phyloP scores from a whole-genome alignment of 2,797 vertebrate genomes.

The Cebuella pygmaea region DNA sequence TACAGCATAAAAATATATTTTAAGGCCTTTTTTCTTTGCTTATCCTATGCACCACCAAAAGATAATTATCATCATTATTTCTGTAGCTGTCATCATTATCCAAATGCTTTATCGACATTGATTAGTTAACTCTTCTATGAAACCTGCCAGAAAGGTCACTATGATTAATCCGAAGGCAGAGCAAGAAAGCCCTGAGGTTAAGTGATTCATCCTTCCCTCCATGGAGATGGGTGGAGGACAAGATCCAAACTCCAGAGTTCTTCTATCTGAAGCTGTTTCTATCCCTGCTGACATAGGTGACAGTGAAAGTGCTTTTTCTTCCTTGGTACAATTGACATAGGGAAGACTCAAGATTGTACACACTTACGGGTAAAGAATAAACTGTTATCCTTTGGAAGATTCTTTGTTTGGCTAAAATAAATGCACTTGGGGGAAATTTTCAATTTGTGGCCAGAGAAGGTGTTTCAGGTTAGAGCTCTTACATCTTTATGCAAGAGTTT shows the following conservation, averaged over 20 bases:
- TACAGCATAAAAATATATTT: not conserved
- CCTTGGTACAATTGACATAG: not conserved
- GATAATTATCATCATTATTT: slow-evolving; percentile 20
- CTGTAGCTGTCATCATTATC: slow-evolving; percentile 43
- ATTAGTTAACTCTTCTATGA: slow-evolving; percentile 44
- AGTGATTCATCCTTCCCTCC: slow-evolving; percentile 16
- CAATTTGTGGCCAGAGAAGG: not conserved
- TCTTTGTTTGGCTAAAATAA: not conserved
- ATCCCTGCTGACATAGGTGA: not conserved
- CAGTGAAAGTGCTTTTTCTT: not conserved
- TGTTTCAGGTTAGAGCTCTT: not conserved
- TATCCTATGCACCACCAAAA: not conserved
- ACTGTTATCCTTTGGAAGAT: not conserved
- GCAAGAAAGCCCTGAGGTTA: not conserved
- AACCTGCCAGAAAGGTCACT: slow-evolving; percentile 37
- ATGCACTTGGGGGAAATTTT: not conserved
- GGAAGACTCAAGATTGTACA: not conserved
- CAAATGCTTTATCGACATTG: slow-evolving; percentile 27
- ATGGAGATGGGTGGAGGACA: not conserved
- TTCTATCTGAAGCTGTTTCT: not conserved
- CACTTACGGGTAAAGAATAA: not conserved
- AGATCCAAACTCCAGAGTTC: not conserved
- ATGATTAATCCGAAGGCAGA: slow-evolving; percentile 59
- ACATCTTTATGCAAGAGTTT: not conserved
- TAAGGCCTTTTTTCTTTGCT: not conserved